Evolutionary conservation across 2,888 invertebrate species (phyloP).

Genomic region (Ophioninae sp.): DNA sequence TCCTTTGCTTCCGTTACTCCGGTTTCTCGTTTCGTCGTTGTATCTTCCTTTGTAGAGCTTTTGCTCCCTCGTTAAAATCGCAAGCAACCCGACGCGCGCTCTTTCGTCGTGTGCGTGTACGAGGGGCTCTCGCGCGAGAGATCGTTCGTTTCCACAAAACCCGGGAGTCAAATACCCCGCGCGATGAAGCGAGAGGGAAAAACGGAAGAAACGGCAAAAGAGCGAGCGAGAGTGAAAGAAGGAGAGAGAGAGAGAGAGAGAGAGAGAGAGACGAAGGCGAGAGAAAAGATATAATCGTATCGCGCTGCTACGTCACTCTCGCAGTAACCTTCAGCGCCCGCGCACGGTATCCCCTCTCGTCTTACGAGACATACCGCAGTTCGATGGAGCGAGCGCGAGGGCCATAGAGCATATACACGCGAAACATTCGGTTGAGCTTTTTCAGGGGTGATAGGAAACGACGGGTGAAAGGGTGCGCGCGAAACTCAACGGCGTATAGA

Average conservation of each 20-base stretch:
- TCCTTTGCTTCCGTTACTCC: background rate
- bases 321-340: conserved; percentile 7
- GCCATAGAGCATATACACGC: conserved; percentile 17
- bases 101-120: conserved; percentile 8
- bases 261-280: conserved; percentile 18
- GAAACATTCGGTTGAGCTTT: conserved; percentile 50
- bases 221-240: conserved; percentile 8
- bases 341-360: conserved; percentile 14
- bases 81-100: conserved; percentile 27
- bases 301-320: background rate
- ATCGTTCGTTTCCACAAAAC: conserved; percentile 42
- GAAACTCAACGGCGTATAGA: conserved; percentile 1
- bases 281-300: conserved; percentile 4
- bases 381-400: conserved; percentile 18
- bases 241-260: conserved; percentile 32
- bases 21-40: background rate
- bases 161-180: conserved; percentile 58
- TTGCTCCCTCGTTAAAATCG: conserved; percentile 23
- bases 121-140: conserved; percentile 23
- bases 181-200: conserved; percentile 25
- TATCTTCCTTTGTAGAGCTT: background rate
- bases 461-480: conserved; percentile 42
- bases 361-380: conserved; percentile 1
- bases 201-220: background rate
- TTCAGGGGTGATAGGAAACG: conserved; percentile 27